Conservation (phyloP, 1,140 invertebrate species). For the Asobara japonica region DNA sequence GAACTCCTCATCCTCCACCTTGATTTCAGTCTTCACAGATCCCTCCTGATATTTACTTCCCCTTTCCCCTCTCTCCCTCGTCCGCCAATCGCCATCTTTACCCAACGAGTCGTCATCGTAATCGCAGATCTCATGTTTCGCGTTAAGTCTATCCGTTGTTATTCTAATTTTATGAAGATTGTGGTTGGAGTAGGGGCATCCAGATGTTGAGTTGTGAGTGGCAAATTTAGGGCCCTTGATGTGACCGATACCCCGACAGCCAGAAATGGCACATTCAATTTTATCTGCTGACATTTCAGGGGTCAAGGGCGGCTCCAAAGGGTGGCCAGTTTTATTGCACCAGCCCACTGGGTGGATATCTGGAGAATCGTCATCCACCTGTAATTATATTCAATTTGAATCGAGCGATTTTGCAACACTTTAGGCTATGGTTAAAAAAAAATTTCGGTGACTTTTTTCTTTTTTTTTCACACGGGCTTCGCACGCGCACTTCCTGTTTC, state of each 20-base stretch:
- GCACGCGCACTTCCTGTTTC: too few relatives aligned
- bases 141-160: constrained; percentile 68
- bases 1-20: constrained; percentile 58
- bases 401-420: too few relatives aligned
- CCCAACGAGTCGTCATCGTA: constrained; percentile 55
- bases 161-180: constrained; percentile 73
- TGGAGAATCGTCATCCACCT: constrained; percentile 89
- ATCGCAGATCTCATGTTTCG: constrained; percentile 55
- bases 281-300: constrained; percentile 71
- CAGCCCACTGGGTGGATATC: constrained; percentile 93
- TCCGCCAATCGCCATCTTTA: constrained; percentile 43
- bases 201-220: constrained; percentile 79
- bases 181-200: constrained; percentile 84
- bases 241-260: constrained; percentile 84
- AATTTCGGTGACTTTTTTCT: too few relatives aligned
- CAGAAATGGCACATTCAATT: constrained; percentile 77
- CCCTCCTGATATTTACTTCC: constrained; percentile 42
- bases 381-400: too few relatives aligned
- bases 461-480: too few relatives aligned
- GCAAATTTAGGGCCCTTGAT: constrained; percentile 78
- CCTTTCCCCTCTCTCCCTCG: neutral
- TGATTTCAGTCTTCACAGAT: constrained; percentile 52
- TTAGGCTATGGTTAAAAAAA: too few relatives aligned
- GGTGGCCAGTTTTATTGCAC: constrained; percentile 88
- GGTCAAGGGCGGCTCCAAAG: constrained; percentile 82